Evolutionary conservation across 2,113 vertebrate genomes (phyloP), one percentile per base, ranked within the genome.

Genomic region (Periophthalmodon schlosseri): DNA sequence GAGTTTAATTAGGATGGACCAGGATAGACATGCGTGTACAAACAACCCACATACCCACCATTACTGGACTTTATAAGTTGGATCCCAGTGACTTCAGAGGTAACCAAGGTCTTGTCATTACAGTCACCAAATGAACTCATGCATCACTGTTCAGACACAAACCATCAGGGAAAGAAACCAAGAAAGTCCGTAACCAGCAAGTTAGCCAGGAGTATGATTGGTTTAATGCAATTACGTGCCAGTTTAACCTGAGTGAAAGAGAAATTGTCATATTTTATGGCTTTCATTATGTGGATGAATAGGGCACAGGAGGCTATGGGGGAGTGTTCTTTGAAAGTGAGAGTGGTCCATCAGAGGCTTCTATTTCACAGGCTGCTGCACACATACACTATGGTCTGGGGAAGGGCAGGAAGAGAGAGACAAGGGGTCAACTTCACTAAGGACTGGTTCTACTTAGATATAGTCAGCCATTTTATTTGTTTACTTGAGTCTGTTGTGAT

Each of bases 361-460:
- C 88, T 84, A 93, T 94, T 93, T 92, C 90, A 91, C 85, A 87
- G 91, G 77, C 87, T 83, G 74, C 77, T 83, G 79, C 86, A 76
- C 89, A 85, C 89, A 85, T 87, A 90, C 73, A 87, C 68, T 28
- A 72, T 77, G 81, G 77, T 82, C 81, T 78, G 76, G 77, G 88
- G 87, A 80, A 87, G 80, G 73, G 61, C 1, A 44, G 68, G 52
- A 65, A 56, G 69, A 68, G 79, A 49, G 73, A 52, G 71, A 7
- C 52, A 60, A 79, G 73, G 69, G 84, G 65, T 84, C 78, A 74
- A 75, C 68, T 44, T 69, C 75, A 87, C 76, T 36, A 15, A 3
- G 18, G 18, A 36, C 34, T n/a, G 15, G 24, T 6, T 65, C 34
- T 65, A 18, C 16, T 72, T 72, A 79, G 76, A 61, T 61, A 28